Conservation (phyloP, 2,888 invertebrate genomes). For the Pterostichus madidus region DNA sequence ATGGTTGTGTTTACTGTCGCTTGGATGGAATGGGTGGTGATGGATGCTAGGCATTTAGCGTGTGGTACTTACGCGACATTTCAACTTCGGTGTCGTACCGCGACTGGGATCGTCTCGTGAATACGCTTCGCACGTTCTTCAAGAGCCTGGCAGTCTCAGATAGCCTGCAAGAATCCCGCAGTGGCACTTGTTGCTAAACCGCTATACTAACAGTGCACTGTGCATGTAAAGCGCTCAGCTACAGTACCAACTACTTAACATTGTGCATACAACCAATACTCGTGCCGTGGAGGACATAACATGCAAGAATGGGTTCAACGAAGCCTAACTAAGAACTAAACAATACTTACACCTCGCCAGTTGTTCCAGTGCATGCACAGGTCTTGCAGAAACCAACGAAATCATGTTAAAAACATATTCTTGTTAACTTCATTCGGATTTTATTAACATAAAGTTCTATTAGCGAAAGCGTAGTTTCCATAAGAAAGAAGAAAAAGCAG, state of each 20-base stretch:
- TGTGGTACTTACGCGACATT: slow-evolving; percentile 91
- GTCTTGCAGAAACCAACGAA: slow-evolving; percentile 79
- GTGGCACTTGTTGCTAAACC: slow-evolving; percentile 64
- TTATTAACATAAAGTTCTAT: slow-evolving; percentile 36
- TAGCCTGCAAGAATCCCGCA: slow-evolving; percentile 84
- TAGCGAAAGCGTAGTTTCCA: slow-evolving; percentile 33
- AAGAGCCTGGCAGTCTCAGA: slow-evolving; percentile 98
- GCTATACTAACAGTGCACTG: slow-evolving; percentile 32
- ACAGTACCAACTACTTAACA: slow-evolving; percentile 17
- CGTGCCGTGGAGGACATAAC: neutral
- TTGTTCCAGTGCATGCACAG: slow-evolving; percentile 94
- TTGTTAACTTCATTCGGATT: slow-evolving; percentile 35
- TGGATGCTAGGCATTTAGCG: slow-evolving; percentile 46
- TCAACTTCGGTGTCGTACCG: slow-evolving; percentile 93
- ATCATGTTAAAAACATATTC: slow-evolving; percentile 59
- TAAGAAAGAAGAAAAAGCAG: slow-evolving; percentile 32
- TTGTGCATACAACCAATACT: slow-evolving; percentile 10
- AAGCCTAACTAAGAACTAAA: slow-evolving; percentile 51
- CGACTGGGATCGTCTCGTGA: slow-evolving; percentile 88
- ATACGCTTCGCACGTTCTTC: slow-evolving; percentile 96
- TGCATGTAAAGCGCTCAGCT: slow-evolving; percentile 25
- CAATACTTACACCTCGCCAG: slow-evolving; percentile 93
- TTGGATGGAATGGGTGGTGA: neutral
- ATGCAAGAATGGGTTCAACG: neutral
- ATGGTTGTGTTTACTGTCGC: slow-evolving; percentile 7